phyloP scores from a whole-genome alignment of 1,140 invertebrate genomes.

The Tetramorium alpestre region DNA sequence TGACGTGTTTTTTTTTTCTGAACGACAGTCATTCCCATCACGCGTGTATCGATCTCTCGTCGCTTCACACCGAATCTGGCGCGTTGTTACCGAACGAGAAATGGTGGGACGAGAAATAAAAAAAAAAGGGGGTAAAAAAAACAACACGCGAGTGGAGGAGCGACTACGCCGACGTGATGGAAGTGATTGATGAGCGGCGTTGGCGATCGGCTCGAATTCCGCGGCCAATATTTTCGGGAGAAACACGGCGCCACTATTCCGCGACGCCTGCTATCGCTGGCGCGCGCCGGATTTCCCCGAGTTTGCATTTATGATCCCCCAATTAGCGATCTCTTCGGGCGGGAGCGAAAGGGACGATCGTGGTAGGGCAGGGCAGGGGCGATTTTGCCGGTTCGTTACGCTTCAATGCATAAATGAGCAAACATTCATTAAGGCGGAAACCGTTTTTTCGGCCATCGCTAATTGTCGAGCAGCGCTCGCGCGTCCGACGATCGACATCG shows the following conservation, averaged over 20 bases:
- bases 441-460: conserved; percentile 55
- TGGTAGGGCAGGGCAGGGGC: background rate
- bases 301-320: conserved; percentile 67
- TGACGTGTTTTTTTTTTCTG: conserved; percentile 34
- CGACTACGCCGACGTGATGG: conserved; percentile 61
- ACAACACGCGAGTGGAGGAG: conserved; percentile 21
- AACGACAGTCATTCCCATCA: conserved; percentile 22
- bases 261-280: conserved; percentile 22
- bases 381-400: conserved; percentile 44
- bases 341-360: conserved; percentile 1
- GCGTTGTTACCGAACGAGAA: conserved; percentile 56
- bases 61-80: conserved; percentile 32
- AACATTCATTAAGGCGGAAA: conserved; percentile 56
- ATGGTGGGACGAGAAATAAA: conserved; percentile 17
- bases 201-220: conserved; percentile 71
- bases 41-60: conserved; percentile 66
- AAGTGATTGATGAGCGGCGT: conserved; percentile 73
- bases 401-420: conserved; percentile 64
- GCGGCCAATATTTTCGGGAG: conserved; percentile 68
- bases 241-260: conserved; percentile 46
- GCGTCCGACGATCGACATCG: conserved; percentile 33
- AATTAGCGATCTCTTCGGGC: conserved; percentile 68
- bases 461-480: conserved; percentile 37
- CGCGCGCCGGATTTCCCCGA: conserved; percentile 33
- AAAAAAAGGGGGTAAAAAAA: conserved; percentile 23